Evolutionary conservation across 2,888 invertebrate genomes (phyloP), one percentile per base, ranked within the genome.

Genomic region (Lymantria monacha): DNA sequence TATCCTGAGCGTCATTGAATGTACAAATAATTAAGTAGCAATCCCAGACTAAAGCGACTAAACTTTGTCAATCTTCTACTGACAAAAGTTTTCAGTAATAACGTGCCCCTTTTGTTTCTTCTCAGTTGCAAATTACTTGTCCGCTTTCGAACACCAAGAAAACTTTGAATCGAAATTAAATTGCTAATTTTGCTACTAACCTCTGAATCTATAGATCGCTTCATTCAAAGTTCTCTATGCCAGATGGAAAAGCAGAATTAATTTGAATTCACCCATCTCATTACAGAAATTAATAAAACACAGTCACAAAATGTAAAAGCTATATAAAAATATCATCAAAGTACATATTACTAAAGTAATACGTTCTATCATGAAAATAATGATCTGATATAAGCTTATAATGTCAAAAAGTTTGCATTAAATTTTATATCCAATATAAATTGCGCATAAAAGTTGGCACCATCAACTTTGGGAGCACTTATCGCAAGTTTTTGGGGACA

Each of bases 141-240:
- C 69, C 74, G 61, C 71, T 80, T 56, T 60, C 61, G 61, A 69
- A 72, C 74, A 74, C 78, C 79, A 78, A 74, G 70, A 78, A 74
- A 82, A 83, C 79, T 82, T 84, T 69, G 76, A 72, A 82, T 81
- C 77, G 76, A 79, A 83, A 83, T 82, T 83, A 81, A 83, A 82
- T 83, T 82, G 81, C 83, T 82, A 83, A 84, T 83, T 83, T 82
- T 61, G 75, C 74, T 76, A 74, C 79, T 81, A 77, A 77, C 74
- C 74, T 74, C 72, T 72, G 73, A 76, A 79, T 74, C 73, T 81
- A 81, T 81, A 74, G 80, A 79, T 74, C 70, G 67, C 64, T 72
- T 70, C 74, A 72, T 74, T 74, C 61, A 70, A 70, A 71, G 63
- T 63, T 64, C 61, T 46, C 57, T 63, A 66, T 70, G 60, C 62